Conservation (phyloP, 2,113 vertebrate species). For the Colinus virginianus region DNA sequence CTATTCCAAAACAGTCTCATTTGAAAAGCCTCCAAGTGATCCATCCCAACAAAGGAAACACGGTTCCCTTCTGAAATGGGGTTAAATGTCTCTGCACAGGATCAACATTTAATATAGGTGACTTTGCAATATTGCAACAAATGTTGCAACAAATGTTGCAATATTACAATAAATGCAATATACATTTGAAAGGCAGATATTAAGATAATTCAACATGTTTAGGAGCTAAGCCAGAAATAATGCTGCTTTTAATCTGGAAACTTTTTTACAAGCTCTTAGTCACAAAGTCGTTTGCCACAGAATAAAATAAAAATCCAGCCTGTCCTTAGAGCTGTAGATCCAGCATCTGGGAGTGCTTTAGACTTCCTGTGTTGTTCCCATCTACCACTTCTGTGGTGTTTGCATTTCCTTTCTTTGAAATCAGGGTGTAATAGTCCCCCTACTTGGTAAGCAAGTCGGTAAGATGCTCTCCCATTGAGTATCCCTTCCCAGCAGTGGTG, state of each 20-base stretch:
- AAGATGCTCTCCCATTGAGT: accelerated
- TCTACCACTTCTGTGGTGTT: neutral
- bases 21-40: conserved; percentile 42
- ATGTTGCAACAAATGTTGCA: neutral
- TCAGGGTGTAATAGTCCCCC: no score
- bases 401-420: neutral
- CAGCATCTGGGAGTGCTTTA: neutral
- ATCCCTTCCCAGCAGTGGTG: neutral
- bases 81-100: conserved; percentile 11
- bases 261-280: neutral
- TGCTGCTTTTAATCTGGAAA: neutral
- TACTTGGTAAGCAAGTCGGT: neutral
- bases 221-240: neutral
- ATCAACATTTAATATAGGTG: conserved; percentile 11
- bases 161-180: neutral
- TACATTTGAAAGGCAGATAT: conserved; percentile 24
- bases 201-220: neutral
- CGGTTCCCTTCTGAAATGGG: neutral
- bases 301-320: neutral
- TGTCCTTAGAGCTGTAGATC: neutral
- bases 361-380: neutral
- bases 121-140: neutral
- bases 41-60: conserved; percentile 17
- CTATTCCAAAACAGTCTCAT: conserved; percentile 6
- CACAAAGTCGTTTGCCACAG: neutral